Evolutionary conservation across 2,113 vertebrate species (phyloP).

Genomic region (Eurypyga helias): DNA sequence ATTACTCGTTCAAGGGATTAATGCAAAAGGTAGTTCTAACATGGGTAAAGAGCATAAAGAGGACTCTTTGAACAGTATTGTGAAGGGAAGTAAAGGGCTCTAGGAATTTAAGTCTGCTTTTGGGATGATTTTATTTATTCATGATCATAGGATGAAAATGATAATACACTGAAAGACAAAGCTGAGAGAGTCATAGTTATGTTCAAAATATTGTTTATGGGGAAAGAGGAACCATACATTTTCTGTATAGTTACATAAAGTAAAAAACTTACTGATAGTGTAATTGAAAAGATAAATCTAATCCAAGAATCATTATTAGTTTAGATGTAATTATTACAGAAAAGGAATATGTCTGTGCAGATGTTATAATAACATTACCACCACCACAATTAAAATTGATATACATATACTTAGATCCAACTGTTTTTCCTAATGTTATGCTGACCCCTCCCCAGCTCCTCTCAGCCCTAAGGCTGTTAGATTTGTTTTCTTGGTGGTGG

Average conservation of each 20-base stretch:
- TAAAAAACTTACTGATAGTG: neutral
- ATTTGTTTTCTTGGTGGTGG: neutral
- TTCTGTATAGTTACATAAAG: neutral
- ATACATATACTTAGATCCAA: neutral
- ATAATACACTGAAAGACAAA: neutral
- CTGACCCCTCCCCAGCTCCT: neutral
- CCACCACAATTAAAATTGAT: neutral
- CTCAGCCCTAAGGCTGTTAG: neutral
- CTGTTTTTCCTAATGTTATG: neutral
- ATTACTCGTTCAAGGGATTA: slow-evolving; percentile 7
- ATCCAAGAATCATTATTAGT: neutral
- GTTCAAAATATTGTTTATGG: neutral
- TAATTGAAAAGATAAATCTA: neutral
- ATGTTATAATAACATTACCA: neutral
- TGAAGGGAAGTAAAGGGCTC: neutral
- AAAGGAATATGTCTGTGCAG: neutral
- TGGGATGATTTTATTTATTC: neutral
- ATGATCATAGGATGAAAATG: neutral
- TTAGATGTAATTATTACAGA: neutral
- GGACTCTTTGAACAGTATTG: neutral
- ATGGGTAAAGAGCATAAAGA: neutral
- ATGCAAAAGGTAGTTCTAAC: neutral
- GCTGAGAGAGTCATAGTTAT: neutral
- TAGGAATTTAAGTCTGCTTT: neutral
- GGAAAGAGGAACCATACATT: neutral